phyloP scores from a whole-genome alignment of 2,113 vertebrate genomes.

The Equus przewalskii region DNA sequence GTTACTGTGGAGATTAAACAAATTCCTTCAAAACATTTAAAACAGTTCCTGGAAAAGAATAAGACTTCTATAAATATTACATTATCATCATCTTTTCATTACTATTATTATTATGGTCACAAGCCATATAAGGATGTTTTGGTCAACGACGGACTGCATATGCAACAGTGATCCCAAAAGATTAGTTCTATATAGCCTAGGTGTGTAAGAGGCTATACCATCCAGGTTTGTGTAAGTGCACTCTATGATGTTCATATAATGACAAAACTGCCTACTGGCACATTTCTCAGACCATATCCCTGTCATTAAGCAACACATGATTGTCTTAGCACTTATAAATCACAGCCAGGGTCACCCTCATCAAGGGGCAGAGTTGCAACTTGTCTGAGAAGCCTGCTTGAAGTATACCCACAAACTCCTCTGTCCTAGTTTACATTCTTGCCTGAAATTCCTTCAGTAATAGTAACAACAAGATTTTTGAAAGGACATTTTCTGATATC shows the following conservation, averaged over 20 bases:
- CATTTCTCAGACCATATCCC: no score
- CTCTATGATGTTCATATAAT: no score
- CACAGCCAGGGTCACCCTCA: neutral
- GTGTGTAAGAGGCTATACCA: no score
- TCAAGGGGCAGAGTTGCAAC: neutral
- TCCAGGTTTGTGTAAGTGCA: no score
- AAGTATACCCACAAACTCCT: neutral
- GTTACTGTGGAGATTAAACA: neutral
- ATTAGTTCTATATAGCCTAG: no score
- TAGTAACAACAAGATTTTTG: neutral
- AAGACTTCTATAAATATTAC: neutral
- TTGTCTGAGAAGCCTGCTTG: neutral
- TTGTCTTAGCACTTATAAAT: no score
- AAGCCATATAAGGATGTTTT: no score
- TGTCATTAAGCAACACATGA: no score
- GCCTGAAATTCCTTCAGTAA: neutral
- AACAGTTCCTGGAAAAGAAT: neutral
- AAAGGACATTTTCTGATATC: neutral
- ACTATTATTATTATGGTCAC: neutral
- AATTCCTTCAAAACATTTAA: slow-evolving; percentile 4
- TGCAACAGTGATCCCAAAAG: no score
- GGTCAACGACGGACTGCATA: no score
- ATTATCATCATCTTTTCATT: neutral
- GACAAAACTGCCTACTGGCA: no score
- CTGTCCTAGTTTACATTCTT: neutral